Evolutionary conservation across 2,888 invertebrate species (phyloP).

Genomic region (Podabrus alpinus): DNA sequence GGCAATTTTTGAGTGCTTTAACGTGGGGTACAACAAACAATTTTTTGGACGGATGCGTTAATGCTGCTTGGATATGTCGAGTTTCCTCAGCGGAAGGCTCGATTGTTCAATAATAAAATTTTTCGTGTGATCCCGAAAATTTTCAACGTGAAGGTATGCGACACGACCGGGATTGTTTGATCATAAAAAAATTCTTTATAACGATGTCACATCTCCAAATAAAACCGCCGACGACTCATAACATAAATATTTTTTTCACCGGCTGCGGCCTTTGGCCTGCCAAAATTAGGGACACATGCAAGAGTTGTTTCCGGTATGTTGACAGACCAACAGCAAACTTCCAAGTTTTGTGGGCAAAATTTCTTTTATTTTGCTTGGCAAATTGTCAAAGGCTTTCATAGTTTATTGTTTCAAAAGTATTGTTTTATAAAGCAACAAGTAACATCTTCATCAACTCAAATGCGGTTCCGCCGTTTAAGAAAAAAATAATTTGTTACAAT

Average conservation of each 20-base stretch:
- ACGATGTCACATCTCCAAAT: background rate
- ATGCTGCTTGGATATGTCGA: background rate
- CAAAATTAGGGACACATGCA: background rate
- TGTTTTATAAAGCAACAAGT: background rate
- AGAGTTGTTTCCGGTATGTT: background rate
- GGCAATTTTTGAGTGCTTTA: background rate
- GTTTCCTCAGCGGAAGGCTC: background rate
- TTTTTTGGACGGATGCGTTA: background rate
- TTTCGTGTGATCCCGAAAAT: background rate
- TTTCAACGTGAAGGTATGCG: background rate
- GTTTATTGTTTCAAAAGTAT: background rate
- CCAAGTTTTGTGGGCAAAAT: background rate
- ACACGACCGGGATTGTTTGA: background rate
- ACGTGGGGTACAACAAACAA: background rate
- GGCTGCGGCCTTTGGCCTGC: background rate
- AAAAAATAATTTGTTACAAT: too few species aligned
- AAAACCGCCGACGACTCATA: background rate
- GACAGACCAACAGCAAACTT: background rate
- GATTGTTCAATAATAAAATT: background rate
- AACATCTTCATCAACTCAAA: background rate
- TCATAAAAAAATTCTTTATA: background rate
- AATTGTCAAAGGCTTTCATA: background rate
- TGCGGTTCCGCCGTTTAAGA: too few species aligned
- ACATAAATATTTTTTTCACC: background rate
- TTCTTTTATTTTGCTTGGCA: background rate